Percentiles rank a stretch among this genome's conserved stretches.
phyloP scores from a whole-genome alignment of 2,113 vertebrate genomes.

The Drymodes brunneopygia region DNA sequence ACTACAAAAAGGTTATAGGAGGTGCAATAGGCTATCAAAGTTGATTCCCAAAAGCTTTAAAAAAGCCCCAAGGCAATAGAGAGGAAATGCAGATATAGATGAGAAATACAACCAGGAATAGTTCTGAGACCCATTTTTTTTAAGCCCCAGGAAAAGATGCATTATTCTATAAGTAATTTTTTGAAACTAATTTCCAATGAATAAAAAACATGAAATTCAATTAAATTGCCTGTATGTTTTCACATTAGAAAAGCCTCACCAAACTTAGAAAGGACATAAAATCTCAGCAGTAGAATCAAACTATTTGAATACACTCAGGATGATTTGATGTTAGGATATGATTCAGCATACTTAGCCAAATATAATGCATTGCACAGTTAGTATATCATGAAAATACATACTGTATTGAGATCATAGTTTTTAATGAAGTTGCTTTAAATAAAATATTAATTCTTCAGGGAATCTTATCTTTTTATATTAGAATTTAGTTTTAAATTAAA shows the following conservation, averaged over 20 bases:
- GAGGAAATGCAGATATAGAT: background rate
- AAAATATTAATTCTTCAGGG: background rate
- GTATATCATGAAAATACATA: background rate
- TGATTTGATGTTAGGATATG: background rate
- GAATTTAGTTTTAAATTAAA: background rate
- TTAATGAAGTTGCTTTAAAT: background rate
- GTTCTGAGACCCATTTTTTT: accelerated
- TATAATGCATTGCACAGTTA: background rate
- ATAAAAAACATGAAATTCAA: background rate
- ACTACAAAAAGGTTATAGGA: background rate
- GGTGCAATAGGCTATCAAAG: background rate
- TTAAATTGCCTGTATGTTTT: background rate
- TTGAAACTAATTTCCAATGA: background rate
- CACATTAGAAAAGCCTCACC: background rate
- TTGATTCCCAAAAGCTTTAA: background rate
- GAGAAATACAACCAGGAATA: background rate
- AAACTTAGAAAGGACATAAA: background rate
- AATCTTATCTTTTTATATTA: background rate
- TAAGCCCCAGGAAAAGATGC: background rate
- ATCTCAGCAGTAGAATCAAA: background rate
- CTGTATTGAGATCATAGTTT: background rate
- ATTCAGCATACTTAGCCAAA: background rate
- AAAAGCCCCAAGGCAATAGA: background rate
- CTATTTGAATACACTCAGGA: background rate
- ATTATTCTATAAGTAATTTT: background rate